Conservation (phyloP, 2,113 vertebrate species). For the Arothron firmamentum region DNA sequence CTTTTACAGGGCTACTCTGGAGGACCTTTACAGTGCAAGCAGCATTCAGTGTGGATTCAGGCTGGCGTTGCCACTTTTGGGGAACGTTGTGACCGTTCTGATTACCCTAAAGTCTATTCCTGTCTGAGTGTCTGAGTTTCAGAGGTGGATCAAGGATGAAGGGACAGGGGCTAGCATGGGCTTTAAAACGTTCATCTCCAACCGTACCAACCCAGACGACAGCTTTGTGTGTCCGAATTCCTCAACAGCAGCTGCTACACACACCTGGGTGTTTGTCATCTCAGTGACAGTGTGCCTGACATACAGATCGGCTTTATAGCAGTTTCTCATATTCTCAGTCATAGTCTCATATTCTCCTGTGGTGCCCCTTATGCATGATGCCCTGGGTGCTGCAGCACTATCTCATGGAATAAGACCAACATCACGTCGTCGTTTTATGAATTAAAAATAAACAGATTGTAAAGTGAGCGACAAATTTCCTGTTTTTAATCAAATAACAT, state of each 20-base stretch:
- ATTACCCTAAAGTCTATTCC: conserved; percentile 82
- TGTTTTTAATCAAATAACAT: too few relatives aligned
- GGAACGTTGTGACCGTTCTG: conserved; percentile 73
- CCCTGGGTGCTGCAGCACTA: too few relatives aligned
- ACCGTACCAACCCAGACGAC: conserved; percentile 35
- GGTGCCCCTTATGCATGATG: too few relatives aligned
- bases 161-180: not conserved
- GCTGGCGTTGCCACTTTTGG: conserved; percentile 82
- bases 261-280: not conserved
- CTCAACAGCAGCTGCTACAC: not conserved
- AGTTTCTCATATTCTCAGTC: too few relatives aligned
- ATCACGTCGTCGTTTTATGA: too few relatives aligned
- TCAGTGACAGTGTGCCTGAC: too few relatives aligned
- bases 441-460: too few relatives aligned
- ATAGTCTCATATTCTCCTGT: too few relatives aligned
- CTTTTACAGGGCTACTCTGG: conserved; percentile 83
- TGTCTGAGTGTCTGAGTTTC: conserved; percentile 78
- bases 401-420: too few relatives aligned
- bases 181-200: conserved; percentile 49
- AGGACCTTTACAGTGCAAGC: conserved; percentile 81
- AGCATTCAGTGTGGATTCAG: conserved; percentile 80
- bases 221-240: conserved; percentile 33
- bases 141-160: conserved; percentile 75
- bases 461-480: too few relatives aligned
- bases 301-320: too few relatives aligned